Base-by-base conservation (phyloP, 2,113 vertebrate genomes). In the Orientallactaga bullata region DNA sequence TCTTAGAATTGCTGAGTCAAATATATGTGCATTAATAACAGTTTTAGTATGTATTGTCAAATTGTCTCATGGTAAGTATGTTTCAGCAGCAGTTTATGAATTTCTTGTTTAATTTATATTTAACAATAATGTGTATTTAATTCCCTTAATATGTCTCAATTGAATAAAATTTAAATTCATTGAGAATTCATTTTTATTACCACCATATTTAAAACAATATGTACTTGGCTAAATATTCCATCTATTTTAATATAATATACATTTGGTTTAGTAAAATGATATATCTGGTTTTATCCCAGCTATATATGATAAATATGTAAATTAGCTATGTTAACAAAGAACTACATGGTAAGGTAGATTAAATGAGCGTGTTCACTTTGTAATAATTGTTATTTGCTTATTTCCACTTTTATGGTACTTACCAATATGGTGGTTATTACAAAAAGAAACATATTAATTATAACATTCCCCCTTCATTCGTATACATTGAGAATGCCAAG, bases 1-100 rank as follows among this genome's bases (percentile, higher is more conserved):
- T 77, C 32, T 91, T 86, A 79, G n/a, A 95, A 89, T 63, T 89
- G 87, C 65, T 94, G 80, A 94, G n/a, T 81, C n/a, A 79, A 94
- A 91, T 55, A 9, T 39, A 94, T 26, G 4, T 5, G 68, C 24
- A 84, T 87, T 89, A 94, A 42, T 51, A 86, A 90, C 7, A 72
- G 10, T 89, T 89, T 88, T 55, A 15, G 12, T 81, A 71, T 72
- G 32, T 71, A 89, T 30, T 94, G 55, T 37, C 60, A 91, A 91
- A 91, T 68, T 73, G 11, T 85, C 35, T 42, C 89, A 28, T 72
- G 61, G 71, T 94, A 96, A 80, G 15, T 91, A 94, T 94, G 5
- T 88, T 28, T 94, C 55, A 89, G 35, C 21, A 77, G 26, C n/a
- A 60, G 35, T 76, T 15, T 30, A 51, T 66, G 71, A 74, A 84